Conservation (phyloP, 2,888 invertebrate species). For the Drosophila algonquin region DNA sequence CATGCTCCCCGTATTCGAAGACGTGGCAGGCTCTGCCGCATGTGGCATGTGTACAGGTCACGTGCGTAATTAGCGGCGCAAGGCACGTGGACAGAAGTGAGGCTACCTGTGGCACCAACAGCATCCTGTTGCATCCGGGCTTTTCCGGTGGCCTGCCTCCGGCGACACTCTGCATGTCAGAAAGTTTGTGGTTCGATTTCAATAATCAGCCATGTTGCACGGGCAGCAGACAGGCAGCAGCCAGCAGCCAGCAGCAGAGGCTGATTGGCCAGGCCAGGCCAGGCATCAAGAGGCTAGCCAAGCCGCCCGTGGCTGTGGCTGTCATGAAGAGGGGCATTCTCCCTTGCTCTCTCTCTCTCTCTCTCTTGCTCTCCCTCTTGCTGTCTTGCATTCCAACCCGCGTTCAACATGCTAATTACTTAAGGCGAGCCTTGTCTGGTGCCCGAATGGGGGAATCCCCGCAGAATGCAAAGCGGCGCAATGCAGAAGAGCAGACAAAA, state of each 20-base stretch:
- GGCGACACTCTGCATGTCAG: conserved; percentile 14
- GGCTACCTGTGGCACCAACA: conserved; percentile 35
- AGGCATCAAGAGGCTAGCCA: neutral
- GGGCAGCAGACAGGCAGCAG: neutral
- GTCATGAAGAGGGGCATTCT: conserved; percentile 5
- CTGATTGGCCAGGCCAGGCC: conserved; percentile 23
- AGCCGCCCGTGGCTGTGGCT: conserved; percentile 17
- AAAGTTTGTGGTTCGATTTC: neutral
- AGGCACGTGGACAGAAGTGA: conserved; percentile 41
- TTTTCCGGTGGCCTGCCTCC: conserved; percentile 9
- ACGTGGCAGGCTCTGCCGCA: neutral
- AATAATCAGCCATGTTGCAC: neutral
- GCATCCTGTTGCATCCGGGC: conserved; percentile 29
- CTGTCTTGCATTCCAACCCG: conserved; percentile 2
- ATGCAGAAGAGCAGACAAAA: conserved; percentile 46
- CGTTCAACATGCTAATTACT: conserved; percentile 62
- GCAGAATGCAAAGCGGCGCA: conserved; percentile 52
- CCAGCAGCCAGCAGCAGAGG: neutral
- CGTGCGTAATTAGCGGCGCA: conserved; percentile 60
- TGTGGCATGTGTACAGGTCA: conserved; percentile 43
- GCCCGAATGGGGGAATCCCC: conserved; percentile 35
- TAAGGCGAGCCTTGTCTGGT: conserved; percentile 53
- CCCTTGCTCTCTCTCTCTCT: neutral
- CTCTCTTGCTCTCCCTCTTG: neutral
- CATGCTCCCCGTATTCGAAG: conserved; percentile 11